Base-by-base conservation (phyloP, 2,113 vertebrate genomes). In the Eulemur macaco region DNA sequence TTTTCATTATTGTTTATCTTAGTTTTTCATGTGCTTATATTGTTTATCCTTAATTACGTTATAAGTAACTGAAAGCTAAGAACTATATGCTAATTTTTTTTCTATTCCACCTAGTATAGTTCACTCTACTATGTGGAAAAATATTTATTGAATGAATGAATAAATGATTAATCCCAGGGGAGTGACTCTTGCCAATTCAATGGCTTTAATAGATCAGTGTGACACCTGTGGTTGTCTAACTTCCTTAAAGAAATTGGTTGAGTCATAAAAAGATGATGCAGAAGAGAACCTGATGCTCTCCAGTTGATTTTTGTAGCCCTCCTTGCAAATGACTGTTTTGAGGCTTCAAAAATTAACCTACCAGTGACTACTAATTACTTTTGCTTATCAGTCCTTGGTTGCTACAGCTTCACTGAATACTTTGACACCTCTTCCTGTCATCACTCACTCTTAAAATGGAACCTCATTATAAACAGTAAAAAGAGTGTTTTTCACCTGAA, bases 81-180 rank as follows among this genome's bases (percentile, higher is more conserved):
- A 23, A 76, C 31, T 56, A 1, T 15, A 9, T 69, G 58, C 9
- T 82, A 58, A 52, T 69, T 73, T 83, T 58, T 58, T 91, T 84
- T 54, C 56, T 82, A 6, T 68, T 88, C 8, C 18, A 63, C 1
- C 37, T 91, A 66, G 13, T 45, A 71, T 17, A 58, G 37, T 29
- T 6, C 58, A 12, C 52, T 66, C 27, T 20, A 47, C 37, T 31
- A 76, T 37, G 31, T 54, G 27, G 8, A 54, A 92, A 78, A 86
- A 86, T 56, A 89, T 31, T 47, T 64, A 90, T 12, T 86, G 77
- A 86, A 83, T 93, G 27, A 94, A 82, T 78, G 8, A 94, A 92
- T 86, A 37, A 73, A 66, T 84, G 25, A 63, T 80, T 84, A 87
- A 86, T 54, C 56, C 68, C n/a, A 34, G 18, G 18, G 10, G 42